Evolutionary conservation across 92 coral and sea anemone species (phyloP), one percentile per base, ranked within the genome.

Genomic region (Parazoanthus darwini): DNA sequence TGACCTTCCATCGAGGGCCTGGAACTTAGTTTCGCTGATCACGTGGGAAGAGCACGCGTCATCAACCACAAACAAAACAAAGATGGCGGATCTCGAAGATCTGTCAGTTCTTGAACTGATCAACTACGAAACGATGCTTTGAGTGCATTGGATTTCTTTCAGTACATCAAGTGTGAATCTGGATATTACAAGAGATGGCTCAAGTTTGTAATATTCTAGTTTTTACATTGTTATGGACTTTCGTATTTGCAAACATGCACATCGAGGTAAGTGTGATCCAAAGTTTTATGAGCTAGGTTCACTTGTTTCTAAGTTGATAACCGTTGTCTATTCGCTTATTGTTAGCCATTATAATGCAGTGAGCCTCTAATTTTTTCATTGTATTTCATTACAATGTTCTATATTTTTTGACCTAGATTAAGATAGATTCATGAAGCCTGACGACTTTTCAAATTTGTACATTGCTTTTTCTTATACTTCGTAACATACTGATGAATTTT

Each of bases 11-110:
- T 29, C 33, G 73, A 20, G 48, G 72, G 85, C 74, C 85, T 81
- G 85, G 85, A 23, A 56, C 85, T 20, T 5, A 58, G 68, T 35
- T 44, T 29, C 6, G 22, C 33, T 3, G 56, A 26, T 50, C 82
- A 79, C 82, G 82, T 79, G 63, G 50, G n/a, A 51, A 79, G 6
- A 13, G 65, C 63, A 46, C 71, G 18, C 85, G 85, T 59, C 85
- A 81, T 36, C 13, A 15, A 44, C n/a, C 9, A 22, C 16, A 20
- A 50, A 7, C 56, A 22, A 81, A 81, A 58, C 26, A 44, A 83
- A 84, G 7, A 70, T 70, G 87, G 66, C 87, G 46, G 70, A 68
- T 33, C 78, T 71, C 16, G 87, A 71, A 71, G 48, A 23, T 10
- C 87, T 84, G 87, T 26, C 54, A 84, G 87, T 84, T 70, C 38